Evolutionary conservation across 2,797 vertebrate genomes (phyloP).

Genomic region (Sebastes flavidus): DNA sequence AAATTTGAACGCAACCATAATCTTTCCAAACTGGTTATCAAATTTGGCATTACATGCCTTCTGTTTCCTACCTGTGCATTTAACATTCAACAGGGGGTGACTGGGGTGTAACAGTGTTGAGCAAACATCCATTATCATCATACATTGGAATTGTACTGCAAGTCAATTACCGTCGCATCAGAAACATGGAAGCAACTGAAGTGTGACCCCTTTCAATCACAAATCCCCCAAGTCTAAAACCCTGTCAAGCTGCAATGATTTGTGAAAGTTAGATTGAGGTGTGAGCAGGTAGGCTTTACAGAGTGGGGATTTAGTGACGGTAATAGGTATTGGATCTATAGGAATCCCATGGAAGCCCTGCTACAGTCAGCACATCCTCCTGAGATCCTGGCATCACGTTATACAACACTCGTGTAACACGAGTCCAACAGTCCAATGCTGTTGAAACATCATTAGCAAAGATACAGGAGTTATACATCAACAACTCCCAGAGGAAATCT

Average conservation of each 20-base stretch:
- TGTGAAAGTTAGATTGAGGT: slow-evolving; percentile 62
- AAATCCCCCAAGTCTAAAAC: slow-evolving; percentile 52
- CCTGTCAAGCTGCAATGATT: slow-evolving; percentile 61
- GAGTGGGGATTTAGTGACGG: slow-evolving; percentile 48
- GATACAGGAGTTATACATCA: not conserved
- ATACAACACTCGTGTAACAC: slow-evolving; percentile 11
- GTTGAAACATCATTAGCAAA: slow-evolving; percentile 10
- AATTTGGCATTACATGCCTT: not conserved
- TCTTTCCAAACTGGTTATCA: not conserved
- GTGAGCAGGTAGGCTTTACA: slow-evolving; percentile 63
- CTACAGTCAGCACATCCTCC: slow-evolving; percentile 45
- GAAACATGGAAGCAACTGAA: slow-evolving; percentile 46
- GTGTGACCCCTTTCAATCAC: slow-evolving; percentile 52
- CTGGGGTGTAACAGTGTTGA: not conserved
- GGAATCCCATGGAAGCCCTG: slow-evolving; percentile 50
- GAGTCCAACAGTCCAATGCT: not conserved
- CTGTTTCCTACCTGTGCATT: not conserved
- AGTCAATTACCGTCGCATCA: slow-evolving; percentile 40
- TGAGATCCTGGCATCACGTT: slow-evolving; percentile 34
- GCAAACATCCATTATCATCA: slow-evolving; percentile 9
- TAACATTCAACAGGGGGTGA: not conserved
- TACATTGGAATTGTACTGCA: slow-evolving; percentile 1
- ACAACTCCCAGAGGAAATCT: not conserved
- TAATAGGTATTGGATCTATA: slow-evolving; percentile 66
- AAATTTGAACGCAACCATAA: not conserved